These are phyloP conservation scores for Altica lythri DNA, from an alignment of 2,888 invertebrate species.

Conservation along the genomic window DNA sequence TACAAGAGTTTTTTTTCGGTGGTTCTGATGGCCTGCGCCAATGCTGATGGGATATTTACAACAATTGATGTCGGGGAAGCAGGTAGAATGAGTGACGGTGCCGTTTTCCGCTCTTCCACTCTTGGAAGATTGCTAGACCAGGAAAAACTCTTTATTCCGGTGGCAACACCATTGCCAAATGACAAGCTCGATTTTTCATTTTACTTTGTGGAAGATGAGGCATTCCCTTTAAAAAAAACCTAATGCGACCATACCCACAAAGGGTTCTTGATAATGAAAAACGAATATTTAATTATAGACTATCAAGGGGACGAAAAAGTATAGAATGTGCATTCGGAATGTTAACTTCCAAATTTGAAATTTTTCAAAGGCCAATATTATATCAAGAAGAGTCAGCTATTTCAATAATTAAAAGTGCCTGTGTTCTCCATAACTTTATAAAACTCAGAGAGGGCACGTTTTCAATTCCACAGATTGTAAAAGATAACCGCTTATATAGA, in stretches of 20 bases:
- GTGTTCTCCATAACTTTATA: conserved; percentile 12
- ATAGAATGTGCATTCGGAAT: conserved; percentile 4
- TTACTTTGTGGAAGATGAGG: conserved; percentile 3
- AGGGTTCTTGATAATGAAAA: conserved; percentile 9
- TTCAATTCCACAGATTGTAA: conserved; percentile 12
- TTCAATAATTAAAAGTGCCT: conserved; percentile 11
- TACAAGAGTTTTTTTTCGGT: conserved; percentile 15
- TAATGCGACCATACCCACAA: conserved; percentile 14
- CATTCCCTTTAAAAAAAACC: conserved; percentile 13
- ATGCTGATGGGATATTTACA: conserved; percentile 9
- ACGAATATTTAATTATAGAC: conserved; percentile 19
- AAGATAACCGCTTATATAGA: conserved; percentile 1
- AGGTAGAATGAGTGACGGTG: conserved; percentile 15
- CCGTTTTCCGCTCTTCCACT: conserved; percentile 14
- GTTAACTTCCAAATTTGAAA: conserved; percentile 1
- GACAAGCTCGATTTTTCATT: conserved; percentile 10
- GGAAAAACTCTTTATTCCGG: conserved; percentile 10
- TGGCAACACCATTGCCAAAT: conserved; percentile 11
- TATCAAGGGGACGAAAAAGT: conserved; percentile 14
- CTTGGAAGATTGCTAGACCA: conserved; percentile 15
- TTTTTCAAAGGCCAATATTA: conserved; percentile 4
- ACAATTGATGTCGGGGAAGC: conserved; percentile 5
- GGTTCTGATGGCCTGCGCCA: conserved; percentile 7
- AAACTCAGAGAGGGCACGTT: conserved; percentile 9
- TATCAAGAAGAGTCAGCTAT: not conserved